Percentiles rank a stretch among this genome's conserved stretches.
phyloP scores from a whole-genome alignment of 2,797 vertebrate species.

The Eutrigla gurnardus region DNA sequence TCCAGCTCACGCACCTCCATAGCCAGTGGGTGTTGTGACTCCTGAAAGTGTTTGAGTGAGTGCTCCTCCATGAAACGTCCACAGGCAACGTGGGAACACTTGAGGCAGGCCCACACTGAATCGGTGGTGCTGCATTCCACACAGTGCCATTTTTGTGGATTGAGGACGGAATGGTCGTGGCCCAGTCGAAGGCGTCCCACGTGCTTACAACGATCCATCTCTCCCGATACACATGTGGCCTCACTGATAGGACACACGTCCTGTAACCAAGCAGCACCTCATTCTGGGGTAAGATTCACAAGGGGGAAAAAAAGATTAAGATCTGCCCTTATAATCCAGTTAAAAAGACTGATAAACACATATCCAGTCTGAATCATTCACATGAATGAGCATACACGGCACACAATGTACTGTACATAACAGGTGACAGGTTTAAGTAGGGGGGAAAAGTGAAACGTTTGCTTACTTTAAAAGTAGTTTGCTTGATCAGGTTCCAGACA shows the following conservation, averaged over 20 bases:
- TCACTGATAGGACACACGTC: constrained; percentile 83
- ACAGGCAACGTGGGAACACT: constrained; percentile 97
- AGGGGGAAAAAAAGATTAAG: neutral
- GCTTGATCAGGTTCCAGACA: constrained; percentile 56
- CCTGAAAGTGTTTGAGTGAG: constrained; percentile 93
- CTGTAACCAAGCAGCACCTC: constrained; percentile 71
- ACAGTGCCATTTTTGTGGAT: constrained; percentile 98
- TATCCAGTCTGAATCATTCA: neutral
- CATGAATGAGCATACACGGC: neutral
- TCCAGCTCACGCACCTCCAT: constrained; percentile 98
- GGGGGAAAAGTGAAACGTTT: neutral
- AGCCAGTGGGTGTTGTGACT: constrained; percentile 92
- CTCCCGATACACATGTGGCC: constrained; percentile 87
- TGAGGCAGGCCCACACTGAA: constrained; percentile 98
- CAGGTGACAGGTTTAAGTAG: neutral
- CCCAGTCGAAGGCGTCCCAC: constrained; percentile 96
- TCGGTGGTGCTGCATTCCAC: constrained; percentile 94
- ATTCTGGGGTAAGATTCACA: constrained; percentile 66
- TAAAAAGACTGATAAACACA: neutral
- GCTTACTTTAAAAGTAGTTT: constrained; percentile 69
- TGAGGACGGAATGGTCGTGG: constrained; percentile 98
- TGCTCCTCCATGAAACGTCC: constrained; percentile 97
- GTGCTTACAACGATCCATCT: constrained; percentile 99
- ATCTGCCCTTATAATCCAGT: neutral
- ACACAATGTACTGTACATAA: neutral